A percentile compares a stretch with the other conserved stretches of the same genome.
Evolutionary conservation across 2,888 invertebrate genomes (phyloP).

Genomic region (Plagodis pulveraria): DNA sequence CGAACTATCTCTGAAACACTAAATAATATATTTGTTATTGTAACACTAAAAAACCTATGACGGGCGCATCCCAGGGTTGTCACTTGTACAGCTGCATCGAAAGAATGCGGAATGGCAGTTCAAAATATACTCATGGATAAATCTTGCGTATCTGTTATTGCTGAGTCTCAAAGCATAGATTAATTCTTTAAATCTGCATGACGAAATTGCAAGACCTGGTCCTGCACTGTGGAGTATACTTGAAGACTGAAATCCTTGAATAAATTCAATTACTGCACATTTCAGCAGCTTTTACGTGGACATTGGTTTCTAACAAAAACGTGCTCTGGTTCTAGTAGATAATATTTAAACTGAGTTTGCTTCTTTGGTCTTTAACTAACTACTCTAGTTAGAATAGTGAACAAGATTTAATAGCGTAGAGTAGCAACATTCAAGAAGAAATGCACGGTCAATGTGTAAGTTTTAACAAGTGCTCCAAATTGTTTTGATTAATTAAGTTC

Average conservation of each 20-base stretch:
- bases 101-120: conserved; percentile 33
- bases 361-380: conserved; percentile 76
- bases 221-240: conserved; percentile 2
- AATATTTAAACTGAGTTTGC: conserved; percentile 71
- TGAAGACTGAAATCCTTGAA: not conserved
- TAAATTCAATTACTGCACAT: not conserved
- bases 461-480: conserved; percentile 84
- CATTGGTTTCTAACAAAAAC: conserved; percentile 19
- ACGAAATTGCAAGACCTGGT: conserved; percentile 31
- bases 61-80: conserved; percentile 41
- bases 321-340: conserved; percentile 43
- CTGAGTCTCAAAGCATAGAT: conserved; percentile 52
- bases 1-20: conserved; percentile 71
- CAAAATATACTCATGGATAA: conserved; percentile 50
- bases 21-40: conserved; percentile 56
- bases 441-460: conserved; percentile 82
- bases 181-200: conserved; percentile 1
- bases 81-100: conserved; percentile 13
- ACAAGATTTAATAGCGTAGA: conserved; percentile 66
- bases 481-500: conserved; percentile 79
- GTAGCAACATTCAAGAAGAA: conserved; percentile 76
- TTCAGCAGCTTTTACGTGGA: not conserved
- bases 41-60: conserved; percentile 57
- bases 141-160: conserved; percentile 66
- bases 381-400: conserved; percentile 76